These are phyloP conservation scores for Battus philenor DNA, from an alignment of 1,140 invertebrate species.

Conservation along the genomic window DNA sequence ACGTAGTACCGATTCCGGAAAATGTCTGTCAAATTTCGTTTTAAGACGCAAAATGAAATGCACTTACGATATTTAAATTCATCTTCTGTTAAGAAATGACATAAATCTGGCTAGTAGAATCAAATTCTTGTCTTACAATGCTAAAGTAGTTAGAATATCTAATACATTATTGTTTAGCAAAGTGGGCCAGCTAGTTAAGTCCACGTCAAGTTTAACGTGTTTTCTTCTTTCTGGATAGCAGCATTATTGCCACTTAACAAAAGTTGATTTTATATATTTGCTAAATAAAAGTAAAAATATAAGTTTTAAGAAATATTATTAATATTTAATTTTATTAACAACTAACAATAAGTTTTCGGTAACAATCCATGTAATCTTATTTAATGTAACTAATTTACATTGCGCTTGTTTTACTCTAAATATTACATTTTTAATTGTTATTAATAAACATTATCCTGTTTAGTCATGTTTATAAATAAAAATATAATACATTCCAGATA, in stretches of 20 bases:
- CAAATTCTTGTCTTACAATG: conserved; percentile 33
- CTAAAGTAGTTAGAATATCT: conserved; percentile 36
- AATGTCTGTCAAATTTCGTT: conserved; percentile 33
- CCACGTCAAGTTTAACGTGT: conserved; percentile 76
- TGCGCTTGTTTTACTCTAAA: too few relatives aligned
- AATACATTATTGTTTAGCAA: conserved; percentile 30
- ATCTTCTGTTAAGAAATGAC: conserved; percentile 44
- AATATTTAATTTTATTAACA: too few relatives aligned
- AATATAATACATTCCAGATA: too few relatives aligned
- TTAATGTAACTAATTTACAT: too few relatives aligned
- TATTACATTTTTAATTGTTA: too few relatives aligned
- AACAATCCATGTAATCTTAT: too few relatives aligned
- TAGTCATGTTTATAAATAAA: too few relatives aligned
- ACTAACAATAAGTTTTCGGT: too few relatives aligned
- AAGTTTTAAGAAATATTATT: too few relatives aligned
- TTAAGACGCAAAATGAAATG: conserved; percentile 38
- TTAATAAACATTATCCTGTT: too few relatives aligned
- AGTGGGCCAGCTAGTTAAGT: conserved; percentile 65
- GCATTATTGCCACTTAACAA: conserved; percentile 42
- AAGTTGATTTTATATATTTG: background rate
- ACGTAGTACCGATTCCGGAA: conserved; percentile 33
- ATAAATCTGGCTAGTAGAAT: conserved; percentile 33
- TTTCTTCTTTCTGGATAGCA: conserved; percentile 67
- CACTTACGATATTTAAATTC: conserved; percentile 51
- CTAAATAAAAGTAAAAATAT: too few relatives aligned